Base-by-base conservation (phyloP, 2,113 vertebrate species). In the Hippocampus comes region DNA sequence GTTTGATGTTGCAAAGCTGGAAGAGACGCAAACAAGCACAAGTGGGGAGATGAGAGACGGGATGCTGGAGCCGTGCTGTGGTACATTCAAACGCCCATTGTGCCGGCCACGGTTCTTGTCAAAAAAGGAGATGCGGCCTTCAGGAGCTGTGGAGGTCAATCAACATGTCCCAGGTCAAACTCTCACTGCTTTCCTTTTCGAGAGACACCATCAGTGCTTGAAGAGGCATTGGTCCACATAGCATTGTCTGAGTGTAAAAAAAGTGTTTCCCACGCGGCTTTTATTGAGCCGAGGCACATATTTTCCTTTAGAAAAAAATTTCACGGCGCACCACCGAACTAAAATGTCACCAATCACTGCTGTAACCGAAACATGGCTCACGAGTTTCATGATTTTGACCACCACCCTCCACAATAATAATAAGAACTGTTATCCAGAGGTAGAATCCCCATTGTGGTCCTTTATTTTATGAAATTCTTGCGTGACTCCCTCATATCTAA, bases 1-100 rank as follows among this genome's bases (percentile, higher is more conserved):
- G 79, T 82, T 90, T 88, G 85, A 88, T 85, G 85, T 14, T 7
- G 63, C 68, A 10, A 77, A 72, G 81, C 76, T 84, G 78, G 78
- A 80, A 71, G 80, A 86, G 84, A 77, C 71, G 72, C 84, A 85
- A 87, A 82, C 81, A 68, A 78, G 78, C 65, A 4, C 23, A 53
- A 38, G 71, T 41, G 68, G 51, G 64, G 82, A 83, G 83, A 82
- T 73, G 80, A 72, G 78, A 82, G 77, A 70, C 53, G 49, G 77
- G 80, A 77, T 71, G 9, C 74, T 18, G 15, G 12, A 23, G 71
- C 49, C 23, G 55, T 59, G 74, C 72, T 79, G 82, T 78, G 79
- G 10, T 55, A 68, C 68, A 30, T 78, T 84, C 76, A 73, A 42
- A 75, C 34, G 15, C 46, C 70, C 27, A 38, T 64, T 4, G 41